phyloP scores from a whole-genome alignment of 2,113 vertebrate species.

The Anarhynchus alexandrinus region DNA sequence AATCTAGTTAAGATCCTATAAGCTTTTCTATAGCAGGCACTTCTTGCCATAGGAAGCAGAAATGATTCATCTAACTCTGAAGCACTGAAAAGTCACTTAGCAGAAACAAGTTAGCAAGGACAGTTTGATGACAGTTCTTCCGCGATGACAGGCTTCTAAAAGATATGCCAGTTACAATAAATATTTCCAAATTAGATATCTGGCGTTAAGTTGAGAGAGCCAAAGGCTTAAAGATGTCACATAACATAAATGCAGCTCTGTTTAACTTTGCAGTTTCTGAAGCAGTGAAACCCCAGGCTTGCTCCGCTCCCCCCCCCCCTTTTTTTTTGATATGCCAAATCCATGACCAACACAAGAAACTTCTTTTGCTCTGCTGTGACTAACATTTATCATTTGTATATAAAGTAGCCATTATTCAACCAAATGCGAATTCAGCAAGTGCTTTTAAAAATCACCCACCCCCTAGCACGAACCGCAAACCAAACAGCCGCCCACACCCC shows the following conservation, averaged over 20 bases:
- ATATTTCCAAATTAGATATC: conserved; percentile 46
- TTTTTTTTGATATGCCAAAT: conserved; percentile 49
- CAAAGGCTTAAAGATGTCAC: conserved; percentile 56
- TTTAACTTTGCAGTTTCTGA: background rate
- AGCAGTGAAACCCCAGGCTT: background rate
- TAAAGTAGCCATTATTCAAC: conserved; percentile 74
- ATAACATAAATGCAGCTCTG: conserved; percentile 22
- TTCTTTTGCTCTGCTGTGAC: conserved; percentile 48
- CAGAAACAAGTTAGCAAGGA: background rate
- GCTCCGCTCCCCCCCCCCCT: background rate
- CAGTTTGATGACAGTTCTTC: background rate
- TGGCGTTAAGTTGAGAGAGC: background rate
- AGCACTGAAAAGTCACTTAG: background rate
- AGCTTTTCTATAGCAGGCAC: background rate
- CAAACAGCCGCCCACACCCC: conserved; percentile 77
- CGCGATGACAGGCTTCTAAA: background rate
- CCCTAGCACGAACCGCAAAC: conserved; percentile 74
- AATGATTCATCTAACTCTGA: background rate
- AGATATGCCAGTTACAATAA: conserved; percentile 45
- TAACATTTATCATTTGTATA: conserved; percentile 68
- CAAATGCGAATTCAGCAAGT: conserved; percentile 75
- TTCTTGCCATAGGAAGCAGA: background rate
- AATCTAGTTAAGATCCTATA: background rate
- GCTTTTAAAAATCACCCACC: conserved; percentile 67
- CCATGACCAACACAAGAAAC: conserved; percentile 40